phyloP scores from a whole-genome alignment of 2,113 vertebrate species.

The Stomatorhinus ivindoensis region DNA sequence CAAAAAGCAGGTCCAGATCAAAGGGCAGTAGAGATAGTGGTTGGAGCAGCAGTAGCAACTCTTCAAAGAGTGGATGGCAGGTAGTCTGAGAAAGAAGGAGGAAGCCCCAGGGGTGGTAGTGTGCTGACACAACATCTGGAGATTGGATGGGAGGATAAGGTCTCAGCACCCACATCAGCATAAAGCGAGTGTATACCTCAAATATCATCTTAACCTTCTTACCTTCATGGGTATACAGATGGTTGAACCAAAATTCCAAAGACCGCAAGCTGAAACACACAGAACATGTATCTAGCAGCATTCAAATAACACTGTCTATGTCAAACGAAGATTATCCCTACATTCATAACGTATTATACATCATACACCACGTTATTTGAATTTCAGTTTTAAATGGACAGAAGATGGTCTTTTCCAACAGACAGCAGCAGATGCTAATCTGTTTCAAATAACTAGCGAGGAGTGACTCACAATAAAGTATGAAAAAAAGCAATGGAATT shows the following conservation, averaged over 20 bases:
- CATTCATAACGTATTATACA: not conserved
- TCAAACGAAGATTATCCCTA: not conserved
- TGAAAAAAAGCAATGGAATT: not conserved
- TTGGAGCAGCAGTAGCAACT: conserved; percentile 84
- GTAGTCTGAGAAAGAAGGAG: conserved; percentile 69
- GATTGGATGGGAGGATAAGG: conserved; percentile 17
- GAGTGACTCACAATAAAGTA: not conserved
- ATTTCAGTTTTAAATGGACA: not conserved
- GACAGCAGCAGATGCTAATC: not conserved
- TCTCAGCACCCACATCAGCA: not conserved
- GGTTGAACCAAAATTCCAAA: conserved; percentile 76
- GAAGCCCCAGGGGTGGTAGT: conserved; percentile 89
- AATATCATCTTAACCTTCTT: conserved; percentile 8
- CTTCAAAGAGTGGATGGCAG: conserved; percentile 77
- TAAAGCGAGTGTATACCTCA: not conserved
- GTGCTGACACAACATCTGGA: conserved; percentile 72
- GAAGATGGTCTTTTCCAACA: not conserved
- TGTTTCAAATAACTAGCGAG: not conserved
- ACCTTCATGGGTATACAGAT: conserved; percentile 75
- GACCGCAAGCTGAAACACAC: conserved; percentile 61
- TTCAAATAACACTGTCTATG: not conserved
- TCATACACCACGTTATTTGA: not conserved
- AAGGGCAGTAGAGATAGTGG: conserved; percentile 87
- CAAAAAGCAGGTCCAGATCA: conserved; percentile 82
- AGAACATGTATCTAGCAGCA: not conserved